Evolutionary conservation across 2,113 vertebrate species (phyloP).

Genomic region (Ctenomys sociabilis): DNA sequence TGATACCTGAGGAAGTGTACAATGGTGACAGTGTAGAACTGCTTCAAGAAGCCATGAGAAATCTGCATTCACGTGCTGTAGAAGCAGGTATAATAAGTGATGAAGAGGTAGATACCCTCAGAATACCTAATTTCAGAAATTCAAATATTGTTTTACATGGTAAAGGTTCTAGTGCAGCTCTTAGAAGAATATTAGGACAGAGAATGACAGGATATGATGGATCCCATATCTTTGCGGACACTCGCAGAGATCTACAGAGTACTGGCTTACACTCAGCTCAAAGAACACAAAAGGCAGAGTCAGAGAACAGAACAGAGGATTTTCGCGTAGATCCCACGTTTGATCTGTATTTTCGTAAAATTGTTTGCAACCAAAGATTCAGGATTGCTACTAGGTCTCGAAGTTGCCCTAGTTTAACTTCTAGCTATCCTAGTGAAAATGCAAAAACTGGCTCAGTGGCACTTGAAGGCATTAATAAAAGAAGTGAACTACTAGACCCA

Average conservation of each 20-base stretch:
- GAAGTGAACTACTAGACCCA: background rate
- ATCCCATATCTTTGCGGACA: conserved; percentile 93
- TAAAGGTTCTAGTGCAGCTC: conserved; percentile 89
- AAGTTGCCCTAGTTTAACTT: background rate
- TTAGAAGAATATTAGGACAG: conserved; percentile 90
- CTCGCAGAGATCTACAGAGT: conserved; percentile 90
- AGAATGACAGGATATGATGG: conserved; percentile 93
- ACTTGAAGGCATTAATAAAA: conserved; percentile 79
- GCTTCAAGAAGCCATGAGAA: conserved; percentile 90
- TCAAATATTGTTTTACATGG: conserved; percentile 91
- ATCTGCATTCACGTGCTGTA: conserved; percentile 91
- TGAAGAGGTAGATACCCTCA: conserved; percentile 91
- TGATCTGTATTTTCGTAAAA: background rate
- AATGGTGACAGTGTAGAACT: no score
- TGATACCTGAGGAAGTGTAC: no score
- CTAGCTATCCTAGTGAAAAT: background rate
- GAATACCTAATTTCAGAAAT: conserved; percentile 91
- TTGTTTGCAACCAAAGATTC: background rate
- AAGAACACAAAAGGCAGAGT: conserved; percentile 83
- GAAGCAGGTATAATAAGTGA: conserved; percentile 91
- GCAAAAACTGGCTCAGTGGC: conserved; percentile 67
- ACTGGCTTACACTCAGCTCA: conserved; percentile 83
- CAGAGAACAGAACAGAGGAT: conserved; percentile 56
- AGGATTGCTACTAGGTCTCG: rapidly evolving
- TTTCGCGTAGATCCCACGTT: background rate